A percentile compares a stretch with the other conserved stretches of the same genome.
Evolutionary conservation across 2,113 vertebrate species (phyloP).

Genomic region (Vidua macroura): DNA sequence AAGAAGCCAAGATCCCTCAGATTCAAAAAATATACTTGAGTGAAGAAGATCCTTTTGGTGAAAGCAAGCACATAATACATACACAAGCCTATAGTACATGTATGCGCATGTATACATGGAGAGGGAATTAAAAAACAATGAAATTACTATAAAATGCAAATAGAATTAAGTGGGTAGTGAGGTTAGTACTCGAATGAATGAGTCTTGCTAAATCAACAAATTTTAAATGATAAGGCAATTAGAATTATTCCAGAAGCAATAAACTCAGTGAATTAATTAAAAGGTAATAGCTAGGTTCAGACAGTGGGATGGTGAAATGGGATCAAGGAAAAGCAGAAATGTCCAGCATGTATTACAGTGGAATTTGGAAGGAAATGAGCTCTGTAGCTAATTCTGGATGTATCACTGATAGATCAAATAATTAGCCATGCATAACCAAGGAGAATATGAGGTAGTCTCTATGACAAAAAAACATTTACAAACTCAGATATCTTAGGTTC

Average conservation of each 20-base stretch:
- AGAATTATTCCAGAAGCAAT: not conserved
- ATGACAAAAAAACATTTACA: not conserved
- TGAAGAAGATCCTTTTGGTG: not conserved
- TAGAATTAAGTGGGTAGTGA: not conserved
- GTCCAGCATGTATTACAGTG: not conserved
- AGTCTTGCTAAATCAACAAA: not conserved
- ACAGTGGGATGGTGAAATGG: not conserved
- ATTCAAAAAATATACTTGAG: not conserved
- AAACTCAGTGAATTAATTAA: not conserved
- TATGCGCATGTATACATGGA: not conserved
- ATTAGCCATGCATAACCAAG: not conserved
- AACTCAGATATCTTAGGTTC: not conserved
- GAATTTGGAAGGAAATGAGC: not conserved
- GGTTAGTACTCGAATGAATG: not conserved
- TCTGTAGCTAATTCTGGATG: not conserved
- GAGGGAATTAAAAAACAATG: not conserved
- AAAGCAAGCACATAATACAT: not conserved
- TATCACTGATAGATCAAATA: not conserved
- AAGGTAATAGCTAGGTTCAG: not conserved
- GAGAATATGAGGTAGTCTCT: not conserved
- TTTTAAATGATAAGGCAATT: not conserved
- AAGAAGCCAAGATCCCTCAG: not conserved
- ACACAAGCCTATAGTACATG: not conserved
- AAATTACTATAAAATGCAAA: not conserved
- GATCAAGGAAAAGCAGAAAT: not conserved